A percentile compares a stretch with the other conserved stretches of the same genome.
Conservation (phyloP, 2,797 vertebrate species). For the Hoplostethus atlanticus region DNA sequence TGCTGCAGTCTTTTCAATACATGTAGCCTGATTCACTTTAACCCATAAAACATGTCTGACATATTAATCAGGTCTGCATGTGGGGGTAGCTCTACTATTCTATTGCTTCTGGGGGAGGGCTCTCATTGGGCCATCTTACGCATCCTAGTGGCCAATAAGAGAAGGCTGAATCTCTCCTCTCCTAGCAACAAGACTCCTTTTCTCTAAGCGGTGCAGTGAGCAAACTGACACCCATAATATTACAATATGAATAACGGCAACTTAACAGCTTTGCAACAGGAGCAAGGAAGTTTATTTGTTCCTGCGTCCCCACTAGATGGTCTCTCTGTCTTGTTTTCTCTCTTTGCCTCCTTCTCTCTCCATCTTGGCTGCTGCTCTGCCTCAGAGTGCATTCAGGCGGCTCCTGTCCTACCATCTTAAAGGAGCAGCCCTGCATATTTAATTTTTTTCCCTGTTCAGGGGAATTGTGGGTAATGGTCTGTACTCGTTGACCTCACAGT, state of each 20-base stretch:
- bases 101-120: constrained; percentile 69
- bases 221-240: constrained; percentile 92
- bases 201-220: constrained; percentile 81
- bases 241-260: constrained; percentile 90
- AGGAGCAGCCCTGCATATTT: constrained; percentile 84
- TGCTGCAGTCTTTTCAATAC: constrained; percentile 76
- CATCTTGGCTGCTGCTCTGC: constrained; percentile 75
- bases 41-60: constrained; percentile 88
- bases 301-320: constrained; percentile 37
- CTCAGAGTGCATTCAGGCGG: constrained; percentile 75
- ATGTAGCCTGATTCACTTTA: constrained; percentile 82
- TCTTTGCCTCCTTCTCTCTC: constrained; percentile 58
- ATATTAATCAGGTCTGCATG: constrained; percentile 88
- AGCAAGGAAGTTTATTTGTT: constrained; percentile 69
- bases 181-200: constrained; percentile 95
- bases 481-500: constrained; percentile 85
- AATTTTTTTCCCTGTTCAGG: constrained; percentile 55
- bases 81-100: constrained; percentile 77
- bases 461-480: constrained; percentile 86
- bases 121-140: constrained; percentile 85
- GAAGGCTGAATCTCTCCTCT: constrained; percentile 85
- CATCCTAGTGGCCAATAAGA: constrained; percentile 86
- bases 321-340: constrained; percentile 46
- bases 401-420: constrained; percentile 86
- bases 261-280: constrained; percentile 74